Evolutionary conservation across 64 coral and sea anemone species (phyloP), one percentile per base, ranked within the genome.

Genomic region (Stichodactyla helianthus): DNA sequence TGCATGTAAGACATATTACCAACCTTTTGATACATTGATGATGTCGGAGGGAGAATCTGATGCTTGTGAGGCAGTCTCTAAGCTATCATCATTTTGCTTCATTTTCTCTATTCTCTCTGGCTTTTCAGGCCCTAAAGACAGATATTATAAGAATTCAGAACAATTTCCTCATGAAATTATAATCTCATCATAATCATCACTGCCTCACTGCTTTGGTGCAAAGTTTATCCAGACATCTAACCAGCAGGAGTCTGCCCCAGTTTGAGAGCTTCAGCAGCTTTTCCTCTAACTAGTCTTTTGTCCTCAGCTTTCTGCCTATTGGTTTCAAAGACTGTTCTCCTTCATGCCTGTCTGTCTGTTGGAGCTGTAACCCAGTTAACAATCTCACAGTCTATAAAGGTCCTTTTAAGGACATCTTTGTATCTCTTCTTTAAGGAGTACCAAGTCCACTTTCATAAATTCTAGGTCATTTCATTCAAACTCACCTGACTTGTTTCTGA

Each of bases 1-100:
- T 58, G 14, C 14, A 11, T 11, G 8, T 11, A 11, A 58, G 4
- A 58, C 55, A 58, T 4, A 74, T 28, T 10, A 74, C 25, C 0
- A 35, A 74, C 68, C 68, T 74, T 74, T 74, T 74, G 68, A 31
- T 31, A 74, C 6, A 9, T 35, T 74, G 12, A 65, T n/a, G 22
- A 31, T 28, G 27, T 81, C 78, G 4, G 51, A 52, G n/a, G 78
- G 22, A 19, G 50, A 52, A 81, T 81, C 78, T 4, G 78, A 81
- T 6, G 50, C 50, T 20, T 81, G 78, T 53, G 78, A 81, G 0
- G 7, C 52, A 52, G 52, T 81, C 51, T 81, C 78, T 20, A 81
- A 81, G 52, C 76, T 78, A 28, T 81, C 78, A 59, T 91, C 94
- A 87, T 95, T 95, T 65, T 89, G 77, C 51, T 95, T 92, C 15